phyloP scores from a whole-genome alignment of 2,888 invertebrate genomes.

The Kryphioiulus occultus region DNA sequence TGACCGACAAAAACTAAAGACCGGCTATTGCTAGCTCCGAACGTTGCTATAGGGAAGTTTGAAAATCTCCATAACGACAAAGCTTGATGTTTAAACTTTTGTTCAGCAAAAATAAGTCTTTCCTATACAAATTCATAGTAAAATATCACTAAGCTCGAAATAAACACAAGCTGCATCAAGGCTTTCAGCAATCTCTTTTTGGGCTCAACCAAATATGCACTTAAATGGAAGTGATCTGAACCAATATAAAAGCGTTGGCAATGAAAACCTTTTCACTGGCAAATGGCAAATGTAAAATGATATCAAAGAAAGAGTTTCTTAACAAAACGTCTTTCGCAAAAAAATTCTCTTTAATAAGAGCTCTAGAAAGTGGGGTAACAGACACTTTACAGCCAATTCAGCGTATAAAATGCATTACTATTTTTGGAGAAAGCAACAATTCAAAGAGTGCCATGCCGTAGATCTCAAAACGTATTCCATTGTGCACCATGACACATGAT shows the following conservation, averaged over 20 bases:
- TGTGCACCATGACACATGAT: background rate
- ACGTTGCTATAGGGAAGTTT: background rate
- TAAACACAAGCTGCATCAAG: constrained; percentile 20
- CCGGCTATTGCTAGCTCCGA: background rate
- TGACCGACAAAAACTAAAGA: background rate
- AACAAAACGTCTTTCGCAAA: background rate
- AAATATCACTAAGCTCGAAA: background rate
- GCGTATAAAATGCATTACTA: background rate
- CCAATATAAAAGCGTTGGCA: background rate
- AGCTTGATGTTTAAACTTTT: background rate
- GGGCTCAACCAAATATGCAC: background rate
- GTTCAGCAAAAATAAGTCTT: background rate
- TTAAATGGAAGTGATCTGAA: background rate
- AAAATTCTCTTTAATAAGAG: background rate
- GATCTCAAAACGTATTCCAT: background rate
- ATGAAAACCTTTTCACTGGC: background rate
- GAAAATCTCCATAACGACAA: constrained; percentile 8
- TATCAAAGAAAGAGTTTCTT: background rate
- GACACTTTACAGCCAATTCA: constrained; percentile 29
- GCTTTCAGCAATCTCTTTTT: constrained; percentile 18
- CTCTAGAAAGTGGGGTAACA: background rate
- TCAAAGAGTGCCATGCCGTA: background rate
- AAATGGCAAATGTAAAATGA: background rate
- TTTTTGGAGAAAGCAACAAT: background rate
- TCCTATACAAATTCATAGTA: background rate